Evolutionary conservation across 2,113 vertebrate genomes (phyloP).

Genomic region (Hippocampus guttulatus): DNA sequence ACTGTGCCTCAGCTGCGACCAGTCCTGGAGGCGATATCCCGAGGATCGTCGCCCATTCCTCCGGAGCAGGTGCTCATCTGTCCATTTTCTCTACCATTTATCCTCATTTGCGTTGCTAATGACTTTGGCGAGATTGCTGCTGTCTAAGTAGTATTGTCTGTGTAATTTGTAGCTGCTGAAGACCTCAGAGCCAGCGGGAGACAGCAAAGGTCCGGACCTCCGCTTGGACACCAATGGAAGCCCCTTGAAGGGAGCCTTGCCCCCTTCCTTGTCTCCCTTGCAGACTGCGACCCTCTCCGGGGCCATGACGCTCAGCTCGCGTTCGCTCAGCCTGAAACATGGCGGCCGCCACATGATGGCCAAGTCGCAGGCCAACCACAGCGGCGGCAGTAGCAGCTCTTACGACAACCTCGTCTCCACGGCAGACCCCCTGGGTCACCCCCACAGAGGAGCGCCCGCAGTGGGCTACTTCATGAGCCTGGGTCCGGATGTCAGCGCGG

Average conservation of each 20-base stretch:
- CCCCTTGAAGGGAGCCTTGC: slow-evolving; percentile 27
- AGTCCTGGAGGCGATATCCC: slow-evolving; percentile 77
- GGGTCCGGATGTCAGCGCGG: slow-evolving; percentile 71
- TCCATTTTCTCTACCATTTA: not conserved
- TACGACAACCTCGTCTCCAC: slow-evolving; percentile 86
- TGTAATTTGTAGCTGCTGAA: slow-evolving; percentile 50
- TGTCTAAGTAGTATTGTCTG: slow-evolving; percentile 4
- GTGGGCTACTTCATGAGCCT: slow-evolving; percentile 78
- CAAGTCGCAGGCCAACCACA: slow-evolving; percentile 80
- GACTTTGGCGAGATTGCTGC: not conserved
- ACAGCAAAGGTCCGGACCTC: slow-evolving; percentile 36
- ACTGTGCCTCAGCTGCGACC: slow-evolving; percentile 87
- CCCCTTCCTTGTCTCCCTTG: slow-evolving; percentile 13
- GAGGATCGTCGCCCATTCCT: slow-evolving; percentile 80
- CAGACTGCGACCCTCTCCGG: slow-evolving; percentile 67
- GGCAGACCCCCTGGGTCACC: slow-evolving; percentile 61
- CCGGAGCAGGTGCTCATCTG: slow-evolving; percentile 78
- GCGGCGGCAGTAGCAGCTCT: slow-evolving; percentile 80
- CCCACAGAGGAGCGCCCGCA: slow-evolving; percentile 69
- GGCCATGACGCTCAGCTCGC: slow-evolving; percentile 81
- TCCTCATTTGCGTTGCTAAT: not conserved
- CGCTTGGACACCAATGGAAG: slow-evolving; percentile 34
- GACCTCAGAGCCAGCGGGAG: slow-evolving; percentile 48
- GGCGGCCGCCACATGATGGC: slow-evolving; percentile 75
- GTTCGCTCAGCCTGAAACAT: slow-evolving; percentile 86